Evolutionary conservation across 37 sponge, comb jelly and placozoan genomes (phyloP).

Genomic region (Tethya wilhelma): DNA sequence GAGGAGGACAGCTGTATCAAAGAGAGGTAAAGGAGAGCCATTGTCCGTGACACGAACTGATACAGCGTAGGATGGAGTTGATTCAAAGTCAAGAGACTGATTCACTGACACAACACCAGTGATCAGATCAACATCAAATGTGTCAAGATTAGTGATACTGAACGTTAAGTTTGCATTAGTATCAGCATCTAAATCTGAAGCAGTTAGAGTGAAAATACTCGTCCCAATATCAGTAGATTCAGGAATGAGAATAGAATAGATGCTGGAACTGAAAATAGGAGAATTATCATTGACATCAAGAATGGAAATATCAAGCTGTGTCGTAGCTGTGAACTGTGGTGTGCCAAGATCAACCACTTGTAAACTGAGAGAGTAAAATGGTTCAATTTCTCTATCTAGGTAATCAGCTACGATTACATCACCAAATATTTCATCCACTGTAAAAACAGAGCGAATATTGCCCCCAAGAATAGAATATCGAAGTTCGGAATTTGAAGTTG

Average conservation of each 20-base stretch:
- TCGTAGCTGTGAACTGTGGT: slow-evolving; percentile 65
- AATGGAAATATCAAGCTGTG: slow-evolving; percentile 43
- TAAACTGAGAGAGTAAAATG: slow-evolving; percentile 43
- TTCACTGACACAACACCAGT: slow-evolving; percentile 41
- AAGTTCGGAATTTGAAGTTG: slow-evolving; percentile 57
- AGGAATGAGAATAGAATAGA: slow-evolving; percentile 43
- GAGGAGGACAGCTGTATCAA: slow-evolving; percentile 37
- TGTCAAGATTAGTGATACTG: slow-evolving; percentile 14
- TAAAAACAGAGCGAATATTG: slow-evolving; percentile 56
- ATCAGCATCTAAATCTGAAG: slow-evolving; percentile 72
- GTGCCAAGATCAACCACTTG: slow-evolving; percentile 69
- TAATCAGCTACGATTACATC: slow-evolving; percentile 24
- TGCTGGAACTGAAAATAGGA: slow-evolving; percentile 54
- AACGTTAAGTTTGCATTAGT: slow-evolving; percentile 51
- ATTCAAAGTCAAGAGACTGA: slow-evolving; percentile 30
- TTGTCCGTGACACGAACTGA: slow-evolving; percentile 53
- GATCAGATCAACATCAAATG: slow-evolving; percentile 45
- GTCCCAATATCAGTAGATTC: slow-evolving; percentile 51
- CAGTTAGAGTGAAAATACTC: slow-evolving; percentile 18
- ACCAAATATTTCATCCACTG: slow-evolving; percentile 69
- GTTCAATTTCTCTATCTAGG: slow-evolving; percentile 65
- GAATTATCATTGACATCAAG: slow-evolving; percentile 73
- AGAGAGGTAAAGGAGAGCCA: slow-evolving; percentile 41
- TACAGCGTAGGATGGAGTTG: slow-evolving; percentile 31
- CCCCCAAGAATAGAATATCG: slow-evolving; percentile 75